Base-by-base conservation (phyloP, 2,113 vertebrate genomes). In the Orthonyx spaldingii region DNA sequence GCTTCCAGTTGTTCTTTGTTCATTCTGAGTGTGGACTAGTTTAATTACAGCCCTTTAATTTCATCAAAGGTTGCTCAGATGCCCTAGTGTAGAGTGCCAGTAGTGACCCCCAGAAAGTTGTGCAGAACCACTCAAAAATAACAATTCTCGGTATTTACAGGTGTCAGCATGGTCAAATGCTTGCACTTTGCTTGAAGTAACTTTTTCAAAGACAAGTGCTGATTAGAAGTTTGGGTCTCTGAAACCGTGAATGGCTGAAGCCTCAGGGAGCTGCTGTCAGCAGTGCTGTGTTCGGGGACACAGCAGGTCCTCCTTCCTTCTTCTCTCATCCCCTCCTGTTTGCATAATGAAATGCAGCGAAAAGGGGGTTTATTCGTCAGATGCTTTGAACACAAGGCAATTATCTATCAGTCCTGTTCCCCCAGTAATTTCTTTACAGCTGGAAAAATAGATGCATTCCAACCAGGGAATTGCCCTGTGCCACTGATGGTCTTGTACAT, bases 281-380 rank as follows among this genome's bases (percentile, higher is more conserved):
- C 16, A 50, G 6, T 0, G 0, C n/a, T 53, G 27, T 57, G 20
- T 69, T 65, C 0, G 0, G 46, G 46, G 44, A 56, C 77, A 33
- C 14, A 63, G 63, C 30, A 88, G 46, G 46, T 86, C 13, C 33
- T 11, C n/a, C 21, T 8, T 69, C 70, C 37, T 39, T 37, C 32
- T 57, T 44, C 80, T 64, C 27, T 89, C 28, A 46, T 71, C 39
- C 30, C 30, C 22, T 85, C 35, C 39, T 70, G 55, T 46, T 63
- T 56, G 17, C 17, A 42, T 55, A 77, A 71, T 3, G 6, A 87
- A 84, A 63, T 47, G 49, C 41, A 82, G 16, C 0, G 0, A 61
- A n/a, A 71, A 68, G 9, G 7, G 3, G 14, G 4, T 55, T 84
- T 79, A 20, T 84, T 89, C 41, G 22, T 82, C 37, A 27, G 37